Base-by-base conservation (phyloP, 2,888 invertebrate genomes). In the Omphaloscelis lunosa region DNA sequence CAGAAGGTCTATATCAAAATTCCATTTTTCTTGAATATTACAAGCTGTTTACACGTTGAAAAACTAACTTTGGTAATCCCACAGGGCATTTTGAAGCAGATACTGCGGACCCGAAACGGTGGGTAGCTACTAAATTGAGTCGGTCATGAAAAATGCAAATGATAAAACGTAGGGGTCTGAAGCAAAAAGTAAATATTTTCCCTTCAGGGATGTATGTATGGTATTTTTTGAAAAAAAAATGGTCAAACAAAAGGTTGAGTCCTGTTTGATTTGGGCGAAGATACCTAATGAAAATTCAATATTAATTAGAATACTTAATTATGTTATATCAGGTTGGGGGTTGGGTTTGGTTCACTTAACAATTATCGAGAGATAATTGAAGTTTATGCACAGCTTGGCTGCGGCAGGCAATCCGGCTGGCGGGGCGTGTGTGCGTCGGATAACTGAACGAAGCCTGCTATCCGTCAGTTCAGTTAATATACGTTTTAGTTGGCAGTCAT, bases 141-240 rank as follows among this genome's bases (percentile, higher is more conserved):
- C 77, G 85, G 84, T 88, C 86, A 89, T 89, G 86, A 90, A 90
- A 90, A 87, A 90, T 91, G 88, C 87, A 90, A 88, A 90, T 88
- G 86, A 89, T 85, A 87, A 84, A 89, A 87, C 79, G 85, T 85
- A 80, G 82, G 78, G 86, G 67, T 83, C 80, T 77, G 68, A 70
- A 53, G 62, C 79, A 82, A 86, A 86, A 76, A 84, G 72, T 77
- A 80, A 87, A 87, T 82, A 82, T 82, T 85, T 83, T 76, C 69
- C 79, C 72, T 69, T 62, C 41, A 67, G 78, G 79, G 73, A 72
- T 67, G 34, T 67, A 76, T 75, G 73, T 75, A 68, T 82, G 69
- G 63, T 74, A 77, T 76, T 72, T 82, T 81, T 77, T 69, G 8
- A 75, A 72, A 79, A 86, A 78, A 53, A 62, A 66, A n/a, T n/a